Evolutionary conservation across 2,113 vertebrate species (phyloP), one percentile per base, ranked within the genome.

Genomic region (Cygnus atratus): DNA sequence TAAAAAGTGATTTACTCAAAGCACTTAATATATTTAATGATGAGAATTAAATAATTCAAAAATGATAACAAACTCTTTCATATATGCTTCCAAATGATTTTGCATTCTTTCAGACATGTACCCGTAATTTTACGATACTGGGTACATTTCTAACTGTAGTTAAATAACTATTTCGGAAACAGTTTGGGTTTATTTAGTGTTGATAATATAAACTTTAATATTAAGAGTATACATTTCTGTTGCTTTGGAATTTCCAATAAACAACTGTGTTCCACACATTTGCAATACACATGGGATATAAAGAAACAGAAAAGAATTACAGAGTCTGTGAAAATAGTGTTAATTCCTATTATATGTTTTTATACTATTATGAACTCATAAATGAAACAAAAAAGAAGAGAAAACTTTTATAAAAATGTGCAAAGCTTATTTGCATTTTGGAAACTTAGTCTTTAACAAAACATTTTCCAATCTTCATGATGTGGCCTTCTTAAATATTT

Each of bases 11-110:
- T 91, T 81, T 92, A 78, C 22, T 95, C 61, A 93, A 83, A 92
- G 35, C 6, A 61, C 19, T 88, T 79, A 59, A 92, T 90, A 59
- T 84, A 82, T 57, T 82, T 95, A 84, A 95, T 91, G 29, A 87
- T 92, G 70, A 82, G 61, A 48, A 84, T 92, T 93, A 94, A 92
- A 91, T 92, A 77, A 88, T 84, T 80, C 6, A 3, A 68, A 87
- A 88, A 91, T 82, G 28, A 70, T 55, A 88, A 37, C 14, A 72
- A 93, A 78, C 13, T 6, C 44, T 95, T 87, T 92, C 62, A 95
- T 84, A 63, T 75, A 44, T 37, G 18, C 13, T 93, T 96, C 58
- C 81, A 92, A 95, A 82, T n/a, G 4, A 58, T 90, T 92, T 70
- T 93, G 21, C 21, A 28, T 91, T 72, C 35, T 82, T 95, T 87